Evolutionary conservation across 2,888 invertebrate genomes (phyloP), one percentile per base, ranked within the genome.

Genomic region (Helicoverpa assulta): DNA sequence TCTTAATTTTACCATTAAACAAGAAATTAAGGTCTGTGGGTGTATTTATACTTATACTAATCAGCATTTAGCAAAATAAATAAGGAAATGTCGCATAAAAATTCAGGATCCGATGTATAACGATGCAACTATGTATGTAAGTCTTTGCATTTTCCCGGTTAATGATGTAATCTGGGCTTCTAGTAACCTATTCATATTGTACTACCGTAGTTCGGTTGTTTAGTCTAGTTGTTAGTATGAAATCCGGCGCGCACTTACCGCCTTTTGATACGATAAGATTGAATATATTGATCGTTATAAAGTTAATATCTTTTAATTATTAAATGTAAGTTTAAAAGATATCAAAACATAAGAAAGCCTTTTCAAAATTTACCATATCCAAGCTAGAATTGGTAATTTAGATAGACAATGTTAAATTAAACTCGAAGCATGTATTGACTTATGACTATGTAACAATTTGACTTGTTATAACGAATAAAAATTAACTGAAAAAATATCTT

Each of bases 121-220:
- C 0, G 8, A 10, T 0, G 8, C 18, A 26, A 18, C 21, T n/a
- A 5, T 19, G 43, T 51, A 33, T 21, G 0, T 26, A 2, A 26
- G 26, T n/a, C 7, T 14, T 29, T n/a, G 0, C 8, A 33, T 67
- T 56, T 52, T 56, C 37, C 33, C 5, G 3, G 19, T 26, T 52
- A 37, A 60, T 73, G 52, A 69, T 60, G 76, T 5, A 68, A 75
- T 51, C 18, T 12, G 1, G n/a, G 40, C 29, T 29, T 47, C 5
- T 6, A 60, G 58, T 51, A 33, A 10, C 14, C 40, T 40, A 14
- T 14, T 58, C 10, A 50, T 43, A n/a, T 33, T 37, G 12, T 21
- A 75, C 10, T 12, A 52, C 7, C 16, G n/a, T n/a, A 14, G n/a
- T 58, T 7, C 40, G 10, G 6, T 51, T 58, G 58, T 55, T 70